Conservation (phyloP, 1,140 invertebrate genomes). For the Chrysoperla carnea region DNA sequence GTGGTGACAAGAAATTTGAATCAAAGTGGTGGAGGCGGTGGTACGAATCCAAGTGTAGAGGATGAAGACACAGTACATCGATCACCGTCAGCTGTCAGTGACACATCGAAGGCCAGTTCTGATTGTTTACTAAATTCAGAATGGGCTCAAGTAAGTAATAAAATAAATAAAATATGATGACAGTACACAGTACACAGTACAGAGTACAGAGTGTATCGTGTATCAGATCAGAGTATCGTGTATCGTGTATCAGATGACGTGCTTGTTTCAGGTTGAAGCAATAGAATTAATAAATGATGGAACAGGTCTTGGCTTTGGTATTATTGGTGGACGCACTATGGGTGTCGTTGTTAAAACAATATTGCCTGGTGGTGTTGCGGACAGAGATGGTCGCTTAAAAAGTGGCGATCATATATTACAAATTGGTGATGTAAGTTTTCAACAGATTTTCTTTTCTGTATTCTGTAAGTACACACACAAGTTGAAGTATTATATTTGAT, state of each 20-base stretch:
- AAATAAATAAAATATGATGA: background rate
- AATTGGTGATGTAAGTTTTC: constrained; percentile 59
- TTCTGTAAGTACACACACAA: too few relatives aligned
- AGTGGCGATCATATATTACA: constrained; percentile 94
- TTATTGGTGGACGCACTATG: constrained; percentile 89
- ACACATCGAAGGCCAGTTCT: constrained; percentile 49
- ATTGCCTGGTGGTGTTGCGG: constrained; percentile 83
- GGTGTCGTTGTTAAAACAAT: constrained; percentile 97
- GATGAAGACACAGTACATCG: constrained; percentile 26
- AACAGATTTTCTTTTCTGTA: background rate
- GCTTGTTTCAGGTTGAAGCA: constrained; percentile 46
- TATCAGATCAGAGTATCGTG: too few relatives aligned
- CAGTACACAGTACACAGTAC: too few relatives aligned
- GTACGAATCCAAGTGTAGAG: constrained; percentile 9
- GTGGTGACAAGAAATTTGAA: constrained; percentile 42
- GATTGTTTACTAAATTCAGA: constrained; percentile 71
- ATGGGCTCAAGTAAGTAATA: constrained; percentile 59
- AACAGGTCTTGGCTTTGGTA: constrained; percentile 90
- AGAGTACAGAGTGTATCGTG: too few relatives aligned
- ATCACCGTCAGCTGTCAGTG: constrained; percentile 48
- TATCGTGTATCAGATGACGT: background rate
- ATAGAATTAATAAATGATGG: constrained; percentile 92
- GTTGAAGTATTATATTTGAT: too few relatives aligned
- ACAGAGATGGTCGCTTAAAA: constrained; percentile 80
- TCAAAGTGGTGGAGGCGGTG: constrained; percentile 3